Conservation (phyloP, 2,888 invertebrate species). For the Endomychus coccineus region DNA sequence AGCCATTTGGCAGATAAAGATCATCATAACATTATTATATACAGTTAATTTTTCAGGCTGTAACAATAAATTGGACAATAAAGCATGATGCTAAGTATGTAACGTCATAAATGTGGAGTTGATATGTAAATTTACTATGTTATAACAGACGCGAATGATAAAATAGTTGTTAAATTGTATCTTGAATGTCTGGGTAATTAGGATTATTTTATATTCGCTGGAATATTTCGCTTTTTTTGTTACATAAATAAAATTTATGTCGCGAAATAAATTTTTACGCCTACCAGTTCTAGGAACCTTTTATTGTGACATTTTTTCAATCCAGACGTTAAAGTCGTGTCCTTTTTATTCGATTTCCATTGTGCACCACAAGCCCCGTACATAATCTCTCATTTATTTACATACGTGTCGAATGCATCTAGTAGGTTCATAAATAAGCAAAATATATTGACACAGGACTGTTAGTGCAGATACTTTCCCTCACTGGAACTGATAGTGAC, state of each 20-base stretch:
- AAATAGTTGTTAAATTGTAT: conserved; percentile 18
- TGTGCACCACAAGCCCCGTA: no score
- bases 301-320: no score
- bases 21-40: conserved; percentile 14
- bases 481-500: no score
- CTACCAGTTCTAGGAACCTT: conserved; percentile 12
- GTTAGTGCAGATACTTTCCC: no score
- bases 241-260: conserved; percentile 11
- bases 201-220: conserved; percentile 14
- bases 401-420: no score
- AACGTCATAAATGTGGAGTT: conserved; percentile 16
- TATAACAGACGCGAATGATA: conserved; percentile 16
- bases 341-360: no score
- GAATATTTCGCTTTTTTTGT: conserved; percentile 9
- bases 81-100: conserved; percentile 16
- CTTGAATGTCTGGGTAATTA: conserved; percentile 16
- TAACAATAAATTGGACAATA: conserved; percentile 16
- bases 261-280: conserved; percentile 15
- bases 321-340: no score
- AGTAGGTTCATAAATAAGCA: no score
- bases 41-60: conserved; percentile 13
- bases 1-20: conserved; percentile 12
- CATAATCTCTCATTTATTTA: no score
- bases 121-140: conserved; percentile 17
- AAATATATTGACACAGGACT: no score